Conservation (phyloP, 2,797 vertebrate genomes). For the Microctenopoma steveboyesi region DNA sequence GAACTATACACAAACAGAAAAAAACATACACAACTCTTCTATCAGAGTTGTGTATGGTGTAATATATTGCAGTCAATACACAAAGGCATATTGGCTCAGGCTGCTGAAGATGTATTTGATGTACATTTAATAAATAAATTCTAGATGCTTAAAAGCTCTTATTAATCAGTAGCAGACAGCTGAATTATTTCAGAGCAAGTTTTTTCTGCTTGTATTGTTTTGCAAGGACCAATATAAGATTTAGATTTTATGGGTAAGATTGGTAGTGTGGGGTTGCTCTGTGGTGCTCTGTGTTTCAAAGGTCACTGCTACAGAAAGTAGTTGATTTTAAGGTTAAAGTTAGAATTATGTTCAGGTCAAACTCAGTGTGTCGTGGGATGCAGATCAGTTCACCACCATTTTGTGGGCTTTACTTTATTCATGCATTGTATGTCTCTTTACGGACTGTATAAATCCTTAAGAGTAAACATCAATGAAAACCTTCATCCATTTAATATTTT, state of each 20-base stretch:
- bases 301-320: not conserved
- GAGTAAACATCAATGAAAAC: no score
- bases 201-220: slow-evolving; percentile 49
- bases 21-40: slow-evolving; percentile 36
- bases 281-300: no score
- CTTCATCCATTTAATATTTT: no score
- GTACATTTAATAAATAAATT: slow-evolving; percentile 74
- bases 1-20: not conserved
- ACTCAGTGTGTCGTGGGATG: not conserved
- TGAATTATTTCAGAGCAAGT: slow-evolving; percentile 65
- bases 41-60: slow-evolving; percentile 43
- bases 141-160: slow-evolving; percentile 63
- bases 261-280: no score
- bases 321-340: slow-evolving; percentile 10
- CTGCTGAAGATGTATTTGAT: slow-evolving; percentile 59
- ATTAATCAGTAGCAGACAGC: slow-evolving; percentile 74
- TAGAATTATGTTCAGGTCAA: slow-evolving; percentile 1
- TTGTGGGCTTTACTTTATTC: no score
- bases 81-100: slow-evolving; percentile 51
- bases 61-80: slow-evolving; percentile 65
- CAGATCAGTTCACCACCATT: no score
- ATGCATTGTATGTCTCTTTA: no score
- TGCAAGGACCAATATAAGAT: not conserved
- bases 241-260: not conserved
- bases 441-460: no score